Conservation (phyloP, 1,140 invertebrate species). For the Cyrtorhinus lividipennis region DNA sequence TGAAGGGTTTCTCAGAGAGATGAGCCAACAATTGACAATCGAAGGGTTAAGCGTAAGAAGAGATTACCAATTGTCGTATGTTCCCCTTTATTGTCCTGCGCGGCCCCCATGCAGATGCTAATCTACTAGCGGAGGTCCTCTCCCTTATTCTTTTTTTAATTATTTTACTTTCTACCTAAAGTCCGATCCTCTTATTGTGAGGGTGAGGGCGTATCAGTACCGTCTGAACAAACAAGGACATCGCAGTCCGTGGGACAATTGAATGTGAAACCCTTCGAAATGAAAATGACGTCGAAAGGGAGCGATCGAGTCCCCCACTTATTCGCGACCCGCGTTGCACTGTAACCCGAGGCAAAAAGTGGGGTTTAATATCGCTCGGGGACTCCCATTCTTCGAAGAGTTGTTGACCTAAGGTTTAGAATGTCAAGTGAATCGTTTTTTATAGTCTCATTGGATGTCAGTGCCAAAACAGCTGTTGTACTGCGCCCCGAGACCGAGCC, state of each 20-base stretch:
- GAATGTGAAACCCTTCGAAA: neutral
- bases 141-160: neutral
- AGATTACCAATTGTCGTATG: neutral
- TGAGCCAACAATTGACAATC: neutral
- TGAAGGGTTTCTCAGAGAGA: neutral
- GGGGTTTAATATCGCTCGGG: no score
- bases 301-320: neutral
- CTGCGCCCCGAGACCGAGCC: no score
- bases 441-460: no score
- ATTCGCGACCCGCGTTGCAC: no score
- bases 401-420: no score
- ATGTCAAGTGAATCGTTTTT: no score
- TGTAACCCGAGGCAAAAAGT: neutral
- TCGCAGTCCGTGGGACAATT: neutral
- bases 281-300: neutral
- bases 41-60: conserved; percentile 1
- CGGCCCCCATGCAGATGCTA: neutral
- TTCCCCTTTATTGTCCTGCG: neutral
- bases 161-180: conserved; percentile 7
- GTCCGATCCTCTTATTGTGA: conserved; percentile 9
- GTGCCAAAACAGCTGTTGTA: no score
- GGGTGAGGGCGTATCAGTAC: neutral
- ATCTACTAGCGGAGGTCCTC: neutral
- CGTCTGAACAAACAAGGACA: conserved; percentile 8
- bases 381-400: no score